Conservation (phyloP, 2,113 vertebrate species). For the Paradoxurus hermaphroditus region DNA sequence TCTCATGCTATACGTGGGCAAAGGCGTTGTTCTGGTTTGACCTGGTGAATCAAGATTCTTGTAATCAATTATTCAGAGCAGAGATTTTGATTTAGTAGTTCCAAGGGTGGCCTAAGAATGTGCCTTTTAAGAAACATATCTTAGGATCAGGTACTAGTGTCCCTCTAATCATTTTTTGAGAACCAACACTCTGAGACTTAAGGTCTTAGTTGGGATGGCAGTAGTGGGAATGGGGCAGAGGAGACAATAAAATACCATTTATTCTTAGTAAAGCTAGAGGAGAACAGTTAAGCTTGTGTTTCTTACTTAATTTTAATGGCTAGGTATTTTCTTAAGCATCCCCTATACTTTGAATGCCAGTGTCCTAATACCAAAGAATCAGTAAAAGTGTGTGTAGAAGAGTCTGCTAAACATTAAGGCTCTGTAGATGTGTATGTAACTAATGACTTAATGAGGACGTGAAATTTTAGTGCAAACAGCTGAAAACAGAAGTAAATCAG, state of each 20-base stretch:
- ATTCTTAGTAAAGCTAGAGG: not conserved
- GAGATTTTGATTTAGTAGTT: not conserved
- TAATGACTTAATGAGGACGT: not conserved
- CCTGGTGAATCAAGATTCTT: not conserved
- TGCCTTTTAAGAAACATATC: not conserved
- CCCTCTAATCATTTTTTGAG: not conserved
- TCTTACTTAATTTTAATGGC: not conserved
- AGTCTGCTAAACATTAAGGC: not conserved
- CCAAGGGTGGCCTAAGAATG: not conserved
- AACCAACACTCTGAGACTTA: not conserved
- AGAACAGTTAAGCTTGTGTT: not conserved
- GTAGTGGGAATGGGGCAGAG: not conserved
- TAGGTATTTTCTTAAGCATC: not conserved
- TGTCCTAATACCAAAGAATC: not conserved
- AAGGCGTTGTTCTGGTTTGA: not conserved
- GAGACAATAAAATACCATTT: not conserved
- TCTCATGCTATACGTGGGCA: not conserved
- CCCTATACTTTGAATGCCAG: not conserved
- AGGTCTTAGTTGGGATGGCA: not conserved
- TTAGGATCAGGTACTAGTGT: not conserved
- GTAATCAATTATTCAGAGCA: not conserved
- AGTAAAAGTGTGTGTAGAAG: not conserved
- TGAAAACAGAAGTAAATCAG: constrained; percentile 27
- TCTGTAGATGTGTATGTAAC: not conserved
- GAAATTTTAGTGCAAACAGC: constrained; percentile 20